These are phyloP conservation scores for Pristiophorus japonicus DNA, from an alignment of 2,113 vertebrate genomes.

Conservation along the genomic window DNA sequence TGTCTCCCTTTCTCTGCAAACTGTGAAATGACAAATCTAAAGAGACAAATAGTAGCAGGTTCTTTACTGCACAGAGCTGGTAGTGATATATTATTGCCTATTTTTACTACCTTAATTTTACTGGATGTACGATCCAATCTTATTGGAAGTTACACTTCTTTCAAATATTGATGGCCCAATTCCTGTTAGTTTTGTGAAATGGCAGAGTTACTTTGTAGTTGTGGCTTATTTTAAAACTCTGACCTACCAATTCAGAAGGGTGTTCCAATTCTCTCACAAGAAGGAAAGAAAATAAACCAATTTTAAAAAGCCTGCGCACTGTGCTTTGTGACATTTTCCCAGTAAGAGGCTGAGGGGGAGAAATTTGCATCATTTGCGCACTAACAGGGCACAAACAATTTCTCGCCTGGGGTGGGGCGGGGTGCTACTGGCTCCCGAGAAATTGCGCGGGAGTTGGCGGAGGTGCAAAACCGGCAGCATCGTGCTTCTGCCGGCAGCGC, in stretches of 20 bases:
- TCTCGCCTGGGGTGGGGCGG: too few species aligned
- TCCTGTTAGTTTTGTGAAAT: not conserved
- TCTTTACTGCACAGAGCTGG: conserved; percentile 12
- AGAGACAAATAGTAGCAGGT: not conserved
- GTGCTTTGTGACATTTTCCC: not conserved
- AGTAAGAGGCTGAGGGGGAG: not conserved
- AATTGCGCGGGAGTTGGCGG: too few species aligned
- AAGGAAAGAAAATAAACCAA: too few species aligned
- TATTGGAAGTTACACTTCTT: not conserved
- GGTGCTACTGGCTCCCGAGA: too few species aligned
- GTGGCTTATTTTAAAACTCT: not conserved
- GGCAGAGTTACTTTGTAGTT: not conserved
- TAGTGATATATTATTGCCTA: conserved; percentile 18
- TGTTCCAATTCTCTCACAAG: not conserved
- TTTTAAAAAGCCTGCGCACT: too few species aligned
- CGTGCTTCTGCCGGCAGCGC: too few species aligned
- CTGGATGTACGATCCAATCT: not conserved
- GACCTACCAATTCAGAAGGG: not conserved
- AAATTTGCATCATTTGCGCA: too few species aligned
- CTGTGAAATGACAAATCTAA: conserved; percentile 25
- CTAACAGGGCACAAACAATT: too few species aligned
- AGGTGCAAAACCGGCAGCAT: too few species aligned
- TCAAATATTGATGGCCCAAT: not conserved
- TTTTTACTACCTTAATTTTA: not conserved
- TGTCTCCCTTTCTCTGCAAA: not conserved